A percentile compares a stretch with the other conserved stretches of the same genome.
These are phyloP conservation scores for Illadopsis cleaveri DNA, from an alignment of 2,113 vertebrate species.

Conservation along the genomic window DNA sequence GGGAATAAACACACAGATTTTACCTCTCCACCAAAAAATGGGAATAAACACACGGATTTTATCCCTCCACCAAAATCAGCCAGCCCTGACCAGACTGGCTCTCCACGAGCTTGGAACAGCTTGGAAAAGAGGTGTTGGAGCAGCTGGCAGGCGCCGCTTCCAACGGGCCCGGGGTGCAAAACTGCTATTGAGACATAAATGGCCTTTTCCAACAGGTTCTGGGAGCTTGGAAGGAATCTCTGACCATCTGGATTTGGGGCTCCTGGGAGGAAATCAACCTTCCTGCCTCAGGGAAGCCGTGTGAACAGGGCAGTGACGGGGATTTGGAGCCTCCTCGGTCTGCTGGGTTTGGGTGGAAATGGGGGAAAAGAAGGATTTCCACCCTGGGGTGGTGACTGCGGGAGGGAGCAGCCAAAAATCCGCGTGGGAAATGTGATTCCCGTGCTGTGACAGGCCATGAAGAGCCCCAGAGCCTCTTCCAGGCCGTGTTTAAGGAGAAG, in stretches of 20 bases:
- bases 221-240: conserved; percentile 31
- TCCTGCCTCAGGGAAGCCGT: background rate
- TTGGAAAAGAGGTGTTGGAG: background rate
- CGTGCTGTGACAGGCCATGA: background rate
- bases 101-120: background rate
- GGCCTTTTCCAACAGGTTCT: conserved; percentile 28
- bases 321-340: background rate
- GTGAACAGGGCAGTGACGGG: background rate
- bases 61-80: background rate
- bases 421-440: background rate
- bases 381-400: background rate
- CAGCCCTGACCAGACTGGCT: background rate
- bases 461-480: background rate
- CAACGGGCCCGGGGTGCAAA: background rate
- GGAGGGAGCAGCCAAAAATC: background rate
- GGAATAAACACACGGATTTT: no score
- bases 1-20: no score
- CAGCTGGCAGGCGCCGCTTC: background rate
- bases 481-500: background rate
- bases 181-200: background rate
- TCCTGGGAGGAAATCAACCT: conserved; percentile 44
- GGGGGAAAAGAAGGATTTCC: background rate
- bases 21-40: no score
- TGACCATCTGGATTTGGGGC: conserved; percentile 41
- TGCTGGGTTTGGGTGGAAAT: background rate